phyloP scores from a whole-genome alignment of 2,797 vertebrate species.

The Acipenser transmontanus region DNA sequence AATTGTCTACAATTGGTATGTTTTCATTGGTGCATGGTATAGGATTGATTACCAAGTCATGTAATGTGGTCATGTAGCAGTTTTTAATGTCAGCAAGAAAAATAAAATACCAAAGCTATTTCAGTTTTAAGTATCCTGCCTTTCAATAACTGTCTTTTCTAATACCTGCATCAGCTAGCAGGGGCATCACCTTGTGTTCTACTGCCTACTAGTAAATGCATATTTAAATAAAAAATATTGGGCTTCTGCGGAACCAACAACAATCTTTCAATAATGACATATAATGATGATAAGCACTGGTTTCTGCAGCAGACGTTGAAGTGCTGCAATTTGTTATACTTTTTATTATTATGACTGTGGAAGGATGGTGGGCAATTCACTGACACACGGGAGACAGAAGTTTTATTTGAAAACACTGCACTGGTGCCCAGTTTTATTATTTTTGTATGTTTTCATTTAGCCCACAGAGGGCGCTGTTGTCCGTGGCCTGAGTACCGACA shows the following conservation, averaged over 20 bases:
- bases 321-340: neutral
- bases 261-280: conserved; percentile 1
- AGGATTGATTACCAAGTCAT: neutral
- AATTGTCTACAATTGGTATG: too few species aligned
- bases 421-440: neutral
- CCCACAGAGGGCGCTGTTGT: too few species aligned
- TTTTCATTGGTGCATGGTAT: too few species aligned
- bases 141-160: neutral
- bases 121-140: neutral
- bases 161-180: neutral
- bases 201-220: neutral
- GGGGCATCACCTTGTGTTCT: neutral
- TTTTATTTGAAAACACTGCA: too few species aligned
- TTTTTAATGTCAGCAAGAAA: neutral
- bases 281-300: conserved; percentile 1
- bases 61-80: neutral
- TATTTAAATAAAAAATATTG: conserved; percentile 1
- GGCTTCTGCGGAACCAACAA: neutral
- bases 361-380: neutral
- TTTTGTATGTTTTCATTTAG: neutral
- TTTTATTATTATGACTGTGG: neutral
- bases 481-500: too few species aligned
- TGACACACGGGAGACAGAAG: too few species aligned
- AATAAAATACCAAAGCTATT: neutral
- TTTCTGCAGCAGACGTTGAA: neutral